Evolutionary conservation across 2,888 invertebrate species (phyloP), one percentile per base, ranked within the genome.

Genomic region (Anthrax anthrax): DNA sequence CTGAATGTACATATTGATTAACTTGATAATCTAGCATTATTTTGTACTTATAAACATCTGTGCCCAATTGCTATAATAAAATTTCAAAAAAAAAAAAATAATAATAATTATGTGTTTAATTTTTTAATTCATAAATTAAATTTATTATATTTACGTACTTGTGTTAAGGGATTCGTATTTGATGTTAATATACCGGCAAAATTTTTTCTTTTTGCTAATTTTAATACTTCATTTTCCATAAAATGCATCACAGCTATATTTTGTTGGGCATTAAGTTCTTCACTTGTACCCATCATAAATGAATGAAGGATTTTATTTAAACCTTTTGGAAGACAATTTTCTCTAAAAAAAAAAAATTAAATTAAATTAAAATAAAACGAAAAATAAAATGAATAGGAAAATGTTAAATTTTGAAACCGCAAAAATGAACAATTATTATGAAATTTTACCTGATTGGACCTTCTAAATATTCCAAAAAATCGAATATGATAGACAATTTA

Each of bases 161-260:
- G 85, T 23, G 90, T 90, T n/a, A 90, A 70, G 0, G 88, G 85
- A 58, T 81, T 89, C 19, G 89, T 88, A 61, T 90, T 90, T 4
- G 88, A 88, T 2, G 90, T 88, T 54, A 90, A 80, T 23, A 90
- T 81, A 0, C 87, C 88, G 1, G 69, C 68, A 62, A 82, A 90
- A 9, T 75, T 67, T 46, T 77, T 74, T 2, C 72, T 70, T 47
- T 72, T 74, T 0, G 86, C 87, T 12, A 85, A 56, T 40, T 72
- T 69, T 52, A 86, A 65, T 4, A 81, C 81, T 54, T 84, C 81
- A 48, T 78, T 74, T 64, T 90, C 90, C 74, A 89, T 78, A 48
- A 78, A 80, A 50, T 79, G 75, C 68, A 90, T 86, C 9, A 85
- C 76, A 9, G 80, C 73, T 8, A 90, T 82, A 60, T 89, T 89